These are phyloP conservation scores for Diachasmimorpha longicaudata DNA, from an alignment of 1,140 invertebrate genomes.

Conservation along the genomic window DNA sequence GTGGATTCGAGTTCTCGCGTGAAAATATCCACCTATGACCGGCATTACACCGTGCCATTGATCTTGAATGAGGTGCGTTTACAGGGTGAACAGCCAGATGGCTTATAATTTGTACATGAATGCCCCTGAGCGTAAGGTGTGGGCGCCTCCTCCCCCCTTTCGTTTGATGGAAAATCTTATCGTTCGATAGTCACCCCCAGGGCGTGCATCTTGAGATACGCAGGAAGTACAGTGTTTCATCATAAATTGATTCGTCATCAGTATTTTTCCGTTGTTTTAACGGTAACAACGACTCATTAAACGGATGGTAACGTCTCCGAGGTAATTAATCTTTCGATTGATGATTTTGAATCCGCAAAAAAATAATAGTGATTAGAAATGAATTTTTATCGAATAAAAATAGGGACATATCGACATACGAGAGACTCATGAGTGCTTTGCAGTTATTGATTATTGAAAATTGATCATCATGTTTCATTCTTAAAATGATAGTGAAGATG, in stretches of 20 bases:
- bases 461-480: too few species aligned
- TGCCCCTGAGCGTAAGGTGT: background rate
- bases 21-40: slow-evolving; percentile 8
- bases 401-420: too few species aligned
- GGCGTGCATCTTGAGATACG: slow-evolving; percentile 1
- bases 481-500: too few species aligned
- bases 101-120: slow-evolving; percentile 5
- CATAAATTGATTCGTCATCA: slow-evolving; percentile 59
- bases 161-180: background rate
- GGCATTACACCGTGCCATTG: background rate
- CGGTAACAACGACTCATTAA: background rate
- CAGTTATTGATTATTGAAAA: too few species aligned
- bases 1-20: background rate
- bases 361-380: too few species aligned
- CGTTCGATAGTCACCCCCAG: background rate
- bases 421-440: too few species aligned
- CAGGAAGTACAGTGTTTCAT: slow-evolving; percentile 21
- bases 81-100: background rate
- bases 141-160: background rate
- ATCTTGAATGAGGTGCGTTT: background rate
- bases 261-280: slow-evolving; percentile 5
- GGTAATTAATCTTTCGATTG: too few species aligned
- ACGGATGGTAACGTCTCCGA: background rate
- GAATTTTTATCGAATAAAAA: too few species aligned
- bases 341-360: too few species aligned